Evolutionary conservation across 2,113 vertebrate species (phyloP), one percentile per base, ranked within the genome.

Genomic region (Neomonachus schauinslandi): DNA sequence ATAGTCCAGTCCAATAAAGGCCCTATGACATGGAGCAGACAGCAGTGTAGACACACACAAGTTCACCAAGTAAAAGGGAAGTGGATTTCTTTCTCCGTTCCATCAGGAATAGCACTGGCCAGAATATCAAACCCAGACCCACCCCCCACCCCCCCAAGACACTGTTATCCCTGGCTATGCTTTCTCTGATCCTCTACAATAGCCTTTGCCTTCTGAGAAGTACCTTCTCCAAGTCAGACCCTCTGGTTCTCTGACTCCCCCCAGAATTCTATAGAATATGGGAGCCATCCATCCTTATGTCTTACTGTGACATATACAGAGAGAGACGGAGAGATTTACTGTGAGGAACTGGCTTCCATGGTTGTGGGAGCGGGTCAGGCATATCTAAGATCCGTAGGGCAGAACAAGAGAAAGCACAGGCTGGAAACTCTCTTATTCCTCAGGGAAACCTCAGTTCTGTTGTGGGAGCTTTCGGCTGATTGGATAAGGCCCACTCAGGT

Each of bases 281-380:
- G 59, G 42, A 39, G 15, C 2, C 0, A 0, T 2, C 12, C 9
- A 24, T 24, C 21, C 39, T 21, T 46, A 9, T 6, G 4, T 1
- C 2, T 13, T 1, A 31, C 74, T 77, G 26, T 77, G 42, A 18
- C 42, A 28, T 77, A 18, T 31, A 31, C 26, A 49, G 9, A 51
- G 28, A 77, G 4, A 51, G 28, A 79, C 26, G 51, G 42, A 77
- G 74, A 77, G 28, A 31, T 19, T 53, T 26, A 16, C 8, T 16
- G 16, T 1, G 22, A 82, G 71, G 33, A 88, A 46, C 51, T 88
- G 28, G 33, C 51, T 80, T 71, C 46, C 9, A 1, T 10, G 46
- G 22, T 1, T 36, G 15, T 61, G n/a, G 28, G 18, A 36, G 51
- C n/a, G 4, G 7, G 57, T 24, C 19, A 13, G 63, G 57, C n/a